Evolutionary conservation across 2,888 invertebrate genomes (phyloP).

Genomic region (Heteromurus nitidus): DNA sequence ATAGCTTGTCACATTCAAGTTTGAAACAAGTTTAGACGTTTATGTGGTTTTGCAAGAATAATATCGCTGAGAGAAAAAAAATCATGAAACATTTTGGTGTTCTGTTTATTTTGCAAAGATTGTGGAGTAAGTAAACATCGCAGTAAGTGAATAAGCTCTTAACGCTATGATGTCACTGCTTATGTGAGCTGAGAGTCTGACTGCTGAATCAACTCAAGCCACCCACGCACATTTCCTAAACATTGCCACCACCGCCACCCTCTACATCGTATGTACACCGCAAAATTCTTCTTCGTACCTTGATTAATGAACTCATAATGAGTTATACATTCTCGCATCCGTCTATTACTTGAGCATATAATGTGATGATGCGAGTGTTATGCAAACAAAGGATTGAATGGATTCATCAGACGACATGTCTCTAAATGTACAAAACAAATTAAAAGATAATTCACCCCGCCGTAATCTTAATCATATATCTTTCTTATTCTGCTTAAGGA

Average conservation of each 20-base stretch:
- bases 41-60: constrained; percentile 12
- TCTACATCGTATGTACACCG: neutral
- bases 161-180: constrained; percentile 16
- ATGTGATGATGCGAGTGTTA: neutral
- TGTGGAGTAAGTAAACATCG: constrained; percentile 18
- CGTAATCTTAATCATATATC: constrained; percentile 21
- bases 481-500: neutral
- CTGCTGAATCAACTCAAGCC: too few species aligned
- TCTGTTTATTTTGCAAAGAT: constrained; percentile 27
- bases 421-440: constrained; percentile 49
- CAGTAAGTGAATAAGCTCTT: too few species aligned
- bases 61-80: neutral
- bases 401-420: constrained; percentile 32
- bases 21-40: constrained; percentile 39
- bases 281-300: too few species aligned
- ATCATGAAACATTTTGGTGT: constrained; percentile 2
- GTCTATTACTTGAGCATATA: too few species aligned
- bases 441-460: constrained; percentile 35
- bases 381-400: constrained; percentile 31
- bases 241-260: constrained; percentile 22
- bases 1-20: constrained; percentile 40
- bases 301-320: constrained; percentile 51
- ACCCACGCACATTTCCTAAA: constrained; percentile 55
- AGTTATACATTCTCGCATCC: constrained; percentile 18
- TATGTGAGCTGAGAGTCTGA: neutral